phyloP scores from a whole-genome alignment of 2,888 invertebrate genomes.

The Luperina nickerlii region DNA sequence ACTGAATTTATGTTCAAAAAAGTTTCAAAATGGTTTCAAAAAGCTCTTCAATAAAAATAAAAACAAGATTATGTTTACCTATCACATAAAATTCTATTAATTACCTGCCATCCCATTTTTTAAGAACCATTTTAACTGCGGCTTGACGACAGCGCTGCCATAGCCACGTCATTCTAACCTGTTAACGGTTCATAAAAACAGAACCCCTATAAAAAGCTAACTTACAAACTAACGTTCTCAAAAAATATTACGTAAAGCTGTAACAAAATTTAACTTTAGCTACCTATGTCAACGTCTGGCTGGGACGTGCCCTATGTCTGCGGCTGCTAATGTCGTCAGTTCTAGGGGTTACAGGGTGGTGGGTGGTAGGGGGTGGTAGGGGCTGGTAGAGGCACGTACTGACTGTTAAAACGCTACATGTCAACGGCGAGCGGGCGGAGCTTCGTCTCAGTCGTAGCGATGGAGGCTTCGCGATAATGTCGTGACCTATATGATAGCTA shows the following conservation, averaged over 20 bases:
- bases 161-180: slow-evolving; percentile 31
- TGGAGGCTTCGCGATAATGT: slow-evolving; percentile 85
- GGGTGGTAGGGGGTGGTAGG: slow-evolving; percentile 50
- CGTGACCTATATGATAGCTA: slow-evolving; percentile 82
- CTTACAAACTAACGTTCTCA: slow-evolving; percentile 51
- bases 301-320: slow-evolving; percentile 88
- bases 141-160: slow-evolving; percentile 13
- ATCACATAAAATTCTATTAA: slow-evolving; percentile 8
- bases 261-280: slow-evolving; percentile 74
- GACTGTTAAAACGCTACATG: slow-evolving; percentile 90
- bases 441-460: slow-evolving; percentile 81
- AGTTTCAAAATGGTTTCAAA: background rate
- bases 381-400: slow-evolving; percentile 82
- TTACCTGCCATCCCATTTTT: slow-evolving; percentile 20
- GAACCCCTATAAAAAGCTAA: slow-evolving; percentile 46
- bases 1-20: background rate
- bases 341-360: slow-evolving; percentile 72
- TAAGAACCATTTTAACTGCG: slow-evolving; percentile 22
- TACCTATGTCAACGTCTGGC: slow-evolving; percentile 84
- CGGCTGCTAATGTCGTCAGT: slow-evolving; percentile 90
- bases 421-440: slow-evolving; percentile 84
- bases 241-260: slow-evolving; percentile 60
- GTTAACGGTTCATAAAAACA: slow-evolving; percentile 45
- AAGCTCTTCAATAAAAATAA: background rate
- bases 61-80: background rate